phyloP scores from a whole-genome alignment of 2,888 invertebrate species.

The Junonia oenone region DNA sequence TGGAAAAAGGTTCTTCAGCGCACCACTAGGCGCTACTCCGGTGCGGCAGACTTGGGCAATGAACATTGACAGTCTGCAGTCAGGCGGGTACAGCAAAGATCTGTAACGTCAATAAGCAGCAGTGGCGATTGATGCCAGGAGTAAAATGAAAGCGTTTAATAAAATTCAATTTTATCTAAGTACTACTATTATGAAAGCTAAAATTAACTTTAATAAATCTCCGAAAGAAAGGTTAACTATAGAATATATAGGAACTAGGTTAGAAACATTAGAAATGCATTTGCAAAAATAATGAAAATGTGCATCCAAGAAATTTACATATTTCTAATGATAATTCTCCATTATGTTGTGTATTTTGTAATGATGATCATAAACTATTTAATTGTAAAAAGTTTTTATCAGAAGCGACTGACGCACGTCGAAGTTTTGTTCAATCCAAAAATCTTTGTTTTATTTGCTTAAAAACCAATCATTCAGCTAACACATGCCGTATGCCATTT shows the following conservation, averaged over 20 bases:
- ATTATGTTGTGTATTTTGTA: constrained; percentile 8
- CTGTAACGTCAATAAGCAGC: no score
- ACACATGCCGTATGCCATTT: background rate
- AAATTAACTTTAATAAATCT: no score
- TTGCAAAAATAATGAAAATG: background rate
- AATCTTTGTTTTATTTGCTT: background rate
- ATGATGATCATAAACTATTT: background rate
- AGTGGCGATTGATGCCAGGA: no score
- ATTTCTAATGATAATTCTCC: background rate
- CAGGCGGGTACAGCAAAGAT: no score
- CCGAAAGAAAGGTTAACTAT: no score
- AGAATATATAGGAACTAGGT: background rate
- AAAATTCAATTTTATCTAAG: no score
- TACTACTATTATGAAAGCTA: no score
- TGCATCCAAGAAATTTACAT: background rate
- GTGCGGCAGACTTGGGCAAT: no score
- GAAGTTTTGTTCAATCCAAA: background rate
- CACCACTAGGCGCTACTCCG: no score
- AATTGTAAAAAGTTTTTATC: background rate
- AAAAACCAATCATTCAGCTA: background rate
- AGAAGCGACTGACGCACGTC: background rate
- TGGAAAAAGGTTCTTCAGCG: no score
- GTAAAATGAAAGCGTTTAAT: no score
- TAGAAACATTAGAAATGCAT: constrained; percentile 14
- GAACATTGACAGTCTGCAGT: no score